Evolutionary conservation across 2,888 invertebrate genomes (phyloP).

Genomic region (Crocallis elinguaria): DNA sequence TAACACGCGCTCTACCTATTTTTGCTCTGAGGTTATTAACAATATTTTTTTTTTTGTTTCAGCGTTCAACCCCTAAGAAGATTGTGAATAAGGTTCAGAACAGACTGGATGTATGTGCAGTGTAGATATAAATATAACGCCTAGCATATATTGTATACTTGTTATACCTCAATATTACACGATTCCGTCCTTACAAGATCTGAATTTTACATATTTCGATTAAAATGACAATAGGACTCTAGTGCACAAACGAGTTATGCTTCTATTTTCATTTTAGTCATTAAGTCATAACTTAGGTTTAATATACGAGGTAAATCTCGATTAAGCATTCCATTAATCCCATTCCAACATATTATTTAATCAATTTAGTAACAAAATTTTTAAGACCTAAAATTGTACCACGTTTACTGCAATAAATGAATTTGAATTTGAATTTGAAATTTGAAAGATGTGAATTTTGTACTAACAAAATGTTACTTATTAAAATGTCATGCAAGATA

Average conservation of each 20-base stretch:
- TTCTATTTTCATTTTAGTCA: constrained; percentile 84
- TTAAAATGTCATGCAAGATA: constrained; percentile 11
- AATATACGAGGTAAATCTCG: constrained; percentile 13
- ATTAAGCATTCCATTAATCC: constrained; percentile 9
- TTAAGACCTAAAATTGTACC: no score
- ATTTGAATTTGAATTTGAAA: no score
- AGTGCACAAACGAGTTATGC: constrained; percentile 58
- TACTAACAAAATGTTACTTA: constrained; percentile 13
- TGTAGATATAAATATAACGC: constrained; percentile 42
- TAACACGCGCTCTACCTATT: no score
- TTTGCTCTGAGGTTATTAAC: no score
- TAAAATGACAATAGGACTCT: constrained; percentile 81
- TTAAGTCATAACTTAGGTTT: constrained; percentile 31
- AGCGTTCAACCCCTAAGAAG: constrained; percentile 63
- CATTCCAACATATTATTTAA: constrained; percentile 21
- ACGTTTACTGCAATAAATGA: no score
- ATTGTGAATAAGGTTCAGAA: constrained; percentile 21
- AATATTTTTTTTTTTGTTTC: constrained; percentile 43
- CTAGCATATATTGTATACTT: constrained; percentile 31
- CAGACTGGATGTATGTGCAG: constrained; percentile 41
- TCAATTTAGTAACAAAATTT: constrained; percentile 7
- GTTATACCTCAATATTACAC: constrained; percentile 51
- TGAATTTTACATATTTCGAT: constrained; percentile 52
- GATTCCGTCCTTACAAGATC: constrained; percentile 53
- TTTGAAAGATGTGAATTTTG: constrained; percentile 2